Conservation (phyloP, 2,113 vertebrate genomes). For the Atractosteus spatula region DNA sequence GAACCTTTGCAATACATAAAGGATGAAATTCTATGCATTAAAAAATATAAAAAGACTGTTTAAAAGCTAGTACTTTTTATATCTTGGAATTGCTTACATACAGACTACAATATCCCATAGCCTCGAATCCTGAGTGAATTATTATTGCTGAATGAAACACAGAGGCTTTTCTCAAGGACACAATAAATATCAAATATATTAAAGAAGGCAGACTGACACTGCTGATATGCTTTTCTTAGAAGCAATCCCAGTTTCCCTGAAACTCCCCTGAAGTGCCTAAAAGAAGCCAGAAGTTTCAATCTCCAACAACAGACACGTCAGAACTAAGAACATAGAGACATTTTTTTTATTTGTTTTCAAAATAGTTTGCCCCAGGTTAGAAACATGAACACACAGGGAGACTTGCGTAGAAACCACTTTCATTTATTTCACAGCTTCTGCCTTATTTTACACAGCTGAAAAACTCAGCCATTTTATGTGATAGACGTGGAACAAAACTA, state of each 20-base stretch:
- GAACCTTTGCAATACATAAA: no score
- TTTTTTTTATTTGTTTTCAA: conserved; percentile 3
- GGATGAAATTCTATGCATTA: no score
- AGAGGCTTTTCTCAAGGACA: conserved; percentile 25
- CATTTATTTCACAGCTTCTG: no score
- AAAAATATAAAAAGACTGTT: no score
- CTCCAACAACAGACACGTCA: not conserved
- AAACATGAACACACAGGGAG: not conserved
- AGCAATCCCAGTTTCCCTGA: conserved; percentile 13
- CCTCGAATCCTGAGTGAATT: not conserved
- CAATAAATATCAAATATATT: conserved; percentile 3
- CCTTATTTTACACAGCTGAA: no score
- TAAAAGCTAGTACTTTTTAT: no score
- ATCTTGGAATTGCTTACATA: no score
- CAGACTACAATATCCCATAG: no score
- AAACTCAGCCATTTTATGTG: no score
- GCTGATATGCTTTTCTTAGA: conserved; percentile 25
- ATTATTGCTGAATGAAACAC: conserved; percentile 30
- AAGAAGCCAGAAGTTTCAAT: not conserved
- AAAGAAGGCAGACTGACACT: conserved; percentile 13
- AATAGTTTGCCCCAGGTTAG: not conserved
- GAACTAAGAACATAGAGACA: not conserved
- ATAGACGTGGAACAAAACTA: no score
- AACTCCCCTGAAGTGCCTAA: conserved; percentile 4
- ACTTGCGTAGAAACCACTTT: not conserved